A percentile compares a stretch with the other conserved stretches of the same genome.
phyloP scores from a whole-genome alignment of 2,797 vertebrate genomes.

The Pteropus rufus region DNA sequence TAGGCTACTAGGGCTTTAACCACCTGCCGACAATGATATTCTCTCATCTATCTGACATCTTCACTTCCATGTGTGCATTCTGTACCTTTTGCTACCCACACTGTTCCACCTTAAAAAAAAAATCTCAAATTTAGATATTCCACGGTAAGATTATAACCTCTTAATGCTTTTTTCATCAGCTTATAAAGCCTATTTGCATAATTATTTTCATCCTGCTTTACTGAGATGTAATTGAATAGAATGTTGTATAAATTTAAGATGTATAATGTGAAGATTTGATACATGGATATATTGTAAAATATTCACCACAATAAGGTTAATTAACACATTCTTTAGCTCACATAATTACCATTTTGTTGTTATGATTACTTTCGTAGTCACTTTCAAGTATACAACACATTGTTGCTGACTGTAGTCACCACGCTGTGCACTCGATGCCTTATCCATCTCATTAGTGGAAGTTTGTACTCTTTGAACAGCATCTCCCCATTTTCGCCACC shows the following conservation, averaged over 20 bases:
- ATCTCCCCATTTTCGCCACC: background rate
- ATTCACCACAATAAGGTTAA: background rate
- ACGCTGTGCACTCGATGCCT: background rate
- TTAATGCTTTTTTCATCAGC: background rate
- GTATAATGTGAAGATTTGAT: background rate
- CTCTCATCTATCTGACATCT: background rate
- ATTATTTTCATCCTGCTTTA: background rate
- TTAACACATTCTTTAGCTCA: background rate
- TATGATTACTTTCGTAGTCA: background rate
- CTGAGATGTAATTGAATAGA: background rate
- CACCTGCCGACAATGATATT: background rate
- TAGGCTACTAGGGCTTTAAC: background rate
- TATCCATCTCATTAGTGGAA: too few species aligned
- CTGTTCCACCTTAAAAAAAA: background rate
- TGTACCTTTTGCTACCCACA: background rate
- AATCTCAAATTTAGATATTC: background rate
- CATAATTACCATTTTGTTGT: background rate
- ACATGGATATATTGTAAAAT: background rate
- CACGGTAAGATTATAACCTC: background rate
- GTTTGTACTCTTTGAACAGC: background rate
- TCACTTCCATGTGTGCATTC: background rate
- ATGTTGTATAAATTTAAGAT: background rate
- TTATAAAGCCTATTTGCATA: background rate
- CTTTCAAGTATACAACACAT: background rate
- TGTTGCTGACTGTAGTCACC: background rate